Evolutionary conservation across 2,797 vertebrate species (phyloP).

Genomic region (Gymnothorax reevesii): DNA sequence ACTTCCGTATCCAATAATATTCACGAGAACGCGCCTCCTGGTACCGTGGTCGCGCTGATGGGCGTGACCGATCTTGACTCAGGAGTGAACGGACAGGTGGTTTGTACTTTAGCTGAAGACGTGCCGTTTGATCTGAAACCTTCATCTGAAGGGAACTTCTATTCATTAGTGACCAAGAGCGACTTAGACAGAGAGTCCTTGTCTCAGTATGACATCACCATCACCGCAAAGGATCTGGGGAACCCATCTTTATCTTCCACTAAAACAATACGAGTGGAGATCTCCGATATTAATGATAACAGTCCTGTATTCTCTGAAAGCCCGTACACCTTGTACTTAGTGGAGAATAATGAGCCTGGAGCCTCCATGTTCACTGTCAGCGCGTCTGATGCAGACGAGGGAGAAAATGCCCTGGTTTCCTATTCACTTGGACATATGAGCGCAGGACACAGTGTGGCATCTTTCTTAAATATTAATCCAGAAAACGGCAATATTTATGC

Average conservation of each 20-base stretch:
- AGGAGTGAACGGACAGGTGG: conserved; percentile 69
- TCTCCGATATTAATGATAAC: conserved; percentile 81
- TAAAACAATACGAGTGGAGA: conserved; percentile 64
- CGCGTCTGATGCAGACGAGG: no score
- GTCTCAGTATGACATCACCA: no score
- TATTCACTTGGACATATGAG: no score
- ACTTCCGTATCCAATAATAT: conserved; percentile 66
- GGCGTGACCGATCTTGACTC: conserved; percentile 71
- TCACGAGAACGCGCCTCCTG: conserved; percentile 62
- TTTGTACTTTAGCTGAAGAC: conserved; percentile 59
- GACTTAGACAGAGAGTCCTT: conserved; percentile 78
- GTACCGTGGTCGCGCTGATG: conserved; percentile 71
- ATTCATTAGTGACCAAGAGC: conserved; percentile 72
- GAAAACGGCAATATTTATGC: no score
- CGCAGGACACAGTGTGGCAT: no score
- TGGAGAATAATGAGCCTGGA: conserved; percentile 81
- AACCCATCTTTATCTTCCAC: conserved; percentile 63
- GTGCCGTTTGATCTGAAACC: conserved; percentile 72
- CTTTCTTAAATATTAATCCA: no score
- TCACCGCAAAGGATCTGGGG: conserved; percentile 74
- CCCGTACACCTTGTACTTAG: conserved; percentile 69
- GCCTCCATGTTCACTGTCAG: conserved; percentile 69
- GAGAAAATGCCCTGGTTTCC: no score
- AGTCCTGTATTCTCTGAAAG: conserved; percentile 67
- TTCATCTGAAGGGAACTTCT: conserved; percentile 74